Evolutionary conservation across 2,113 vertebrate genomes (phyloP), one percentile per base, ranked within the genome.

Genomic region (Malaclemys terrapin): DNA sequence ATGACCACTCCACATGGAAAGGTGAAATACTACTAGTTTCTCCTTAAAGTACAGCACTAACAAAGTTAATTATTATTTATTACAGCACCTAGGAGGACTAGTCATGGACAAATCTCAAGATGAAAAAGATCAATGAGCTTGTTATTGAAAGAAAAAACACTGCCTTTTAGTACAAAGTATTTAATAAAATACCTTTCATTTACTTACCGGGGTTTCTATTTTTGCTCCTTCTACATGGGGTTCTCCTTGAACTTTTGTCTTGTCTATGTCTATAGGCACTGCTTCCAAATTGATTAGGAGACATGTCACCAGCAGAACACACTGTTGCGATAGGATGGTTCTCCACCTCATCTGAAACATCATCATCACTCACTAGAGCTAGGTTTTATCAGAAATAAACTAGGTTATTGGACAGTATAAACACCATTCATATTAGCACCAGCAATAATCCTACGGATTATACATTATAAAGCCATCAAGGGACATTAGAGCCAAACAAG

Each of bases 221-320:
- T 98, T 98, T 56, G 98, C 98, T 69, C 98, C 98, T 14, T 98
- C 98, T 94, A 98, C 98, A 0, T 98, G 97, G 31, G 98, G 93
- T 62, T 93, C 86, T 92, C 94, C 93, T 95, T 98, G 98, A 54
- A 99, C 98, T 98, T 99, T 99, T 47, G 99, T 99, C 97, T 99
- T 99, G 93, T 99, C 99, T 89, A 99, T 98, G 53, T 99, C 99
- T 94, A 99, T 99, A 85, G 99, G 99, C 89, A 99, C 99, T 83
- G 99, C 98, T 94, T 99, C 97, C 38, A 98, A 94, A 84, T 91
- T 96, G 92, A 98, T 87, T 65, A 99, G 96, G 88, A 99, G 96
- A 95, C 97, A 98, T 5, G 98, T 92, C 87, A 99, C 82, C 95
- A 99, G 94, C 80, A 98, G 92, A 97, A 98, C 97, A 95, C 97